Conservation (phyloP, 2,888 invertebrate species). For the Hipparchia sbordonii region DNA sequence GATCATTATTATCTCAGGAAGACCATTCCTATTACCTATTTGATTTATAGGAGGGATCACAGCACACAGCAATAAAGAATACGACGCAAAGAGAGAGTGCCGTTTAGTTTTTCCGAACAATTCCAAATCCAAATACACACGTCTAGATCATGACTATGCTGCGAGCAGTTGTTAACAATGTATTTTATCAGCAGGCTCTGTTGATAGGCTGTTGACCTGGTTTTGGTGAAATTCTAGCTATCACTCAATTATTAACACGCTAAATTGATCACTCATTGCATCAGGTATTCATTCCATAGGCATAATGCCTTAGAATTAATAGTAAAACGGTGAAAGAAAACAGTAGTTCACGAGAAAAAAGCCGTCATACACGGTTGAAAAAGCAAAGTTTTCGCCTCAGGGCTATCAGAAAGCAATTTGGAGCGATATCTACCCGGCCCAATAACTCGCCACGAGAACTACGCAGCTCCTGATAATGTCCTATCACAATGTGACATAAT, state of each 20-base stretch:
- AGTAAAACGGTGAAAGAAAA: background rate
- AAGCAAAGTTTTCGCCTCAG: background rate
- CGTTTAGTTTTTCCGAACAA: too few species aligned
- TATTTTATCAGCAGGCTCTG: background rate
- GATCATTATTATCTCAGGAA: too few species aligned
- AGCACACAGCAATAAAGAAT: too few species aligned
- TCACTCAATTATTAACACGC: background rate
- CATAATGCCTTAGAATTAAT: background rate
- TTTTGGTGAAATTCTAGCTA: conserved; percentile 7
- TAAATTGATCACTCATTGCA: background rate
- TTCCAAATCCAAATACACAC: too few species aligned
- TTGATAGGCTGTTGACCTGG: conserved; percentile 5
- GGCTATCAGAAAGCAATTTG: conserved; percentile 6
- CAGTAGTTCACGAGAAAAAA: background rate
- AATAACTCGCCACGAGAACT: conserved; percentile 4
- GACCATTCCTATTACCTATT: too few species aligned
- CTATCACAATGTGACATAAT: background rate
- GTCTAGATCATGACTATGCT: too few species aligned
- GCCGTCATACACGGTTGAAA: background rate
- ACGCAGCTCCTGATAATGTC: background rate
- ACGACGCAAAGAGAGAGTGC: too few species aligned
- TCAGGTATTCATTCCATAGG: too few species aligned
- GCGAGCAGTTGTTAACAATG: background rate
- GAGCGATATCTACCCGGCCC: conserved; percentile 4
- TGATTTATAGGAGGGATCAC: too few species aligned